A percentile compares a stretch with the other conserved stretches of the same genome.
phyloP scores from a whole-genome alignment of 2,888 invertebrate species.

The Seladonia tumulorum region DNA sequence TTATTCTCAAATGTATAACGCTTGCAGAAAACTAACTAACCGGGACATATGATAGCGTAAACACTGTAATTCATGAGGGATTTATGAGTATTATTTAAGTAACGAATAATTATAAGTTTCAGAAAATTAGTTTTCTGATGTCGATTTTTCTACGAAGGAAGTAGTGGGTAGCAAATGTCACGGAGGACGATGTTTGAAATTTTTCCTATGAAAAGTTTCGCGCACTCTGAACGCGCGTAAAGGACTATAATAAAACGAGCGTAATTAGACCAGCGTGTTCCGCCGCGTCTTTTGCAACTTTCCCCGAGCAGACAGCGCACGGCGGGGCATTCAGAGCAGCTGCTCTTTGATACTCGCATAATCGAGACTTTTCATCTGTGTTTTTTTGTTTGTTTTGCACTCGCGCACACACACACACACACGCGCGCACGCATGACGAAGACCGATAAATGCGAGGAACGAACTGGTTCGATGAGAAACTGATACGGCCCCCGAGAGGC shows the following conservation, averaged over 20 bases:
- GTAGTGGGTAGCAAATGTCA: background rate
- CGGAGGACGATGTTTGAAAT: background rate
- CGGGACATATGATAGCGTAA: no score
- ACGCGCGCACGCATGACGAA: background rate
- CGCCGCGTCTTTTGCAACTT: constrained; percentile 5
- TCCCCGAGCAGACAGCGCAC: background rate
- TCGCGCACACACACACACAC: background rate
- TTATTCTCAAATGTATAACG: no score
- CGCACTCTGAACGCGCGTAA: background rate
- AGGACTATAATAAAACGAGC: background rate
- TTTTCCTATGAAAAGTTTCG: background rate
- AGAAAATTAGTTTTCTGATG: background rate
- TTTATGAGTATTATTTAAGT: background rate
- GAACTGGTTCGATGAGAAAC: background rate
- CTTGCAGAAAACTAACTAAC: no score
- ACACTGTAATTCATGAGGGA: no score
- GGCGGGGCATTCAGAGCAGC: background rate
- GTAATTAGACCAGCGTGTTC: constrained; percentile 6
- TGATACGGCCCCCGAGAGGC: background rate
- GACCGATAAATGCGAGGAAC: background rate
- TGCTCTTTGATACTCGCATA: constrained; percentile 12
- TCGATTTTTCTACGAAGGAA: background rate
- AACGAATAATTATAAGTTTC: background rate
- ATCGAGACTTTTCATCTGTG: background rate
- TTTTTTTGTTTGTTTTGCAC: background rate